A percentile compares a stretch with the other conserved stretches of the same genome.
phyloP scores from a whole-genome alignment of 2,888 invertebrate genomes.

The Latrodectus hesperus region DNA sequence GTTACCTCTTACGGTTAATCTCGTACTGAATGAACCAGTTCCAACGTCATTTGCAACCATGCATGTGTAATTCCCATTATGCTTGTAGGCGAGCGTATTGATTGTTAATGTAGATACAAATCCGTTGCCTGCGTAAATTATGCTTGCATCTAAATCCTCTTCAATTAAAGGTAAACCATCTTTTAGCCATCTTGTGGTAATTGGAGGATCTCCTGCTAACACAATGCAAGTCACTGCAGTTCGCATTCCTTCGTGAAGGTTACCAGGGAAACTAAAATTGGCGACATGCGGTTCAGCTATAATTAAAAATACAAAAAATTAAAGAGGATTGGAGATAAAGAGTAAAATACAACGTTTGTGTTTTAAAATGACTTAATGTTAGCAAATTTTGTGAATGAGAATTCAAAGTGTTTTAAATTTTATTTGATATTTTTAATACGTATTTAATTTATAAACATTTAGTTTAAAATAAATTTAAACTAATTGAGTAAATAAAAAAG shows the following conservation, averaged over 20 bases:
- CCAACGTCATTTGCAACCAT: conserved; percentile 73
- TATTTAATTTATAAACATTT: too few species aligned
- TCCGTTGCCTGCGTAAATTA: conserved; percentile 61
- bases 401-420: too few species aligned
- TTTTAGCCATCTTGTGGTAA: conserved; percentile 75
- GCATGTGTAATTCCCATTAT: conserved; percentile 74
- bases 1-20: conserved; percentile 70
- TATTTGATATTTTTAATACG: too few species aligned
- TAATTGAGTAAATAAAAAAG: too few species aligned
- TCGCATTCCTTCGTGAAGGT: conserved; percentile 63
- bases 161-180: conserved; percentile 73
- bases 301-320: not conserved
- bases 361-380: too few species aligned
- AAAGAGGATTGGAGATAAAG: too few species aligned
- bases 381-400: too few species aligned
- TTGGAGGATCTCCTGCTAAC: conserved; percentile 72
- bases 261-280: conserved; percentile 47
- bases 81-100: conserved; percentile 73
- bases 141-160: conserved; percentile 45
- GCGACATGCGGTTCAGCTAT: conserved; percentile 51
- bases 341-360: too few species aligned
- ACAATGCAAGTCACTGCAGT: conserved; percentile 67
- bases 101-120: conserved; percentile 73
- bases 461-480: too few species aligned
- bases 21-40: conserved; percentile 73